These are phyloP conservation scores for Zaprionus obscuricornis DNA, from an alignment of 2,888 invertebrate genomes.

Conservation along the genomic window DNA sequence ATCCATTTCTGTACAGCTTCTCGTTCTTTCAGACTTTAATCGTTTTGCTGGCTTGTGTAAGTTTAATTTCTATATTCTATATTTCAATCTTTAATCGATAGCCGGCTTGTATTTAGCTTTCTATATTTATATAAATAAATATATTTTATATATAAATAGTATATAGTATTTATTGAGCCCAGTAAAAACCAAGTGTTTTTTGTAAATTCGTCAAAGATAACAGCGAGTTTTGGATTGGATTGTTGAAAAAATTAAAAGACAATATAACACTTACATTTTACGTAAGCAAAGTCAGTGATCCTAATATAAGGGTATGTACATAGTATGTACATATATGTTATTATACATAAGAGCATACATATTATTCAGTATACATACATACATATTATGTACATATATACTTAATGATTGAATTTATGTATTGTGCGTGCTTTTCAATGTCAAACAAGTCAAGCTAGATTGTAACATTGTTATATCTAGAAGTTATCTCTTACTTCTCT, in stretches of 20 bases:
- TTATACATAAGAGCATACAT: neutral
- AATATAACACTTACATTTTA: too few relatives aligned
- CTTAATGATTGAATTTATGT: neutral
- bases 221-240: too few relatives aligned
- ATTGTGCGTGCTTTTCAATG: slow-evolving; percentile 60
- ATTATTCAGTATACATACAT: slow-evolving; percentile 1
- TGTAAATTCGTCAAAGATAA: too few relatives aligned
- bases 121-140: slow-evolving; percentile 2
- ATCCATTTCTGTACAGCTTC: too few relatives aligned
- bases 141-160: too few relatives aligned
- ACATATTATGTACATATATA: neutral
- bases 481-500: slow-evolving; percentile 37
- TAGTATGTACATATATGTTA: too few relatives aligned
- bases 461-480: slow-evolving; percentile 36
- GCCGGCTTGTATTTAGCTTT: slow-evolving; percentile 52
- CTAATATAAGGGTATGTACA: too few relatives aligned
- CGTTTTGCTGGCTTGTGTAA: too few relatives aligned
- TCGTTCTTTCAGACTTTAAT: too few relatives aligned
- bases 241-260: too few relatives aligned
- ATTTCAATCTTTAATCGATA: slow-evolving; percentile 63
- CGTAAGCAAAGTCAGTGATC: too few relatives aligned
- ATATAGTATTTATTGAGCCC: neutral
- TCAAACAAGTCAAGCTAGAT: slow-evolving; percentile 66
- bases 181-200: too few relatives aligned
- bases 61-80: slow-evolving; percentile 27